A percentile compares a stretch with the other conserved stretches of the same genome.
phyloP scores from a whole-genome alignment of 2,113 vertebrate genomes.

The Phalacrocorax pelagicus region DNA sequence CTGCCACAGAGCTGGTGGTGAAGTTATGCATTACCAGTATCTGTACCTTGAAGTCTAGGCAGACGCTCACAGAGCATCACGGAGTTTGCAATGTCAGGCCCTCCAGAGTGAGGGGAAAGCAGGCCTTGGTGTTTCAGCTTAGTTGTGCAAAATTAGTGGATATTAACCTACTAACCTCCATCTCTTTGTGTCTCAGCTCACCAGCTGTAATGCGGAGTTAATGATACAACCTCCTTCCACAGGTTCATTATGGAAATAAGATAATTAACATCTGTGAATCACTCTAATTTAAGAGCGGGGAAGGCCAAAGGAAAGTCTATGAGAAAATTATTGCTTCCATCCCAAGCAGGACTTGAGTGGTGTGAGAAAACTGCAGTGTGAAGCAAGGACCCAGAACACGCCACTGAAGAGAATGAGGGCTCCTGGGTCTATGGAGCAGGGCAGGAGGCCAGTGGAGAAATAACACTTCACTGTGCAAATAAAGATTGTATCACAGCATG shows the following conservation, averaged over 20 bases:
- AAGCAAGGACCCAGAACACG: neutral
- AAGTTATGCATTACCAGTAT: neutral
- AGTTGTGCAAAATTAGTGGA: constrained; percentile 9
- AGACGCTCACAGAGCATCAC: neutral
- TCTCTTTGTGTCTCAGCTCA: constrained; percentile 8
- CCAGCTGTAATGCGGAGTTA: neutral
- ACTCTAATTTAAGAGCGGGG: constrained; percentile 15
- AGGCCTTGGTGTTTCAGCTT: neutral
- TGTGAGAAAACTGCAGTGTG: neutral
- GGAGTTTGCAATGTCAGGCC: neutral
- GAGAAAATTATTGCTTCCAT: constrained; percentile 20
- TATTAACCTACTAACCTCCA: constrained; percentile 28
- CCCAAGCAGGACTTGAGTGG: neutral
- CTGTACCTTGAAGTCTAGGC: neutral
- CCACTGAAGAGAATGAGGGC: neutral
- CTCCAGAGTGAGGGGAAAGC: neutral
- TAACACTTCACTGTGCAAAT: neutral
- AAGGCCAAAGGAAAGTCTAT: constrained; percentile 27
- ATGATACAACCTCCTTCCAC: constrained; percentile 19
- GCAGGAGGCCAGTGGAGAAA: neutral
- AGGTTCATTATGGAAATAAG: constrained; percentile 54
- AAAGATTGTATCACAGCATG: neutral
- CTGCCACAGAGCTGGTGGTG: neutral
- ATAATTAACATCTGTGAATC: constrained; percentile 44
- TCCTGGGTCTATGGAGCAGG: neutral